These are phyloP conservation scores for Morpho deidamia DNA, from an alignment of 2,888 invertebrate species.

Conservation along the genomic window DNA sequence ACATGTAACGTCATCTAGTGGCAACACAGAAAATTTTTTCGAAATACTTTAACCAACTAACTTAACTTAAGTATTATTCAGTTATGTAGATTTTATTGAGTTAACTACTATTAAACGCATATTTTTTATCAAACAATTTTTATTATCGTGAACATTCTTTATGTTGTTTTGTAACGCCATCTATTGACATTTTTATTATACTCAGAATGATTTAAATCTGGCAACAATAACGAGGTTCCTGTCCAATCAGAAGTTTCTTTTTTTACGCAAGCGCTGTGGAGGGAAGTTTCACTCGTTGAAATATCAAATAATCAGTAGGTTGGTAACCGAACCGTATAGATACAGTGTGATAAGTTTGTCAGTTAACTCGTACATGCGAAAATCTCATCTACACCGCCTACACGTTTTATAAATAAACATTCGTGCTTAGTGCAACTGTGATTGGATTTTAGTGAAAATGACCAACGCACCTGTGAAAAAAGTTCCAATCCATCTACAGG, in stretches of 20 bases:
- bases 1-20: conserved; percentile 32
- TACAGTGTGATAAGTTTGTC: conserved; percentile 29
- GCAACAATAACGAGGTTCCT: conserved; percentile 4
- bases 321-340: conserved; percentile 49
- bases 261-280: conserved; percentile 66
- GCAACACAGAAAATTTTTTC: background rate
- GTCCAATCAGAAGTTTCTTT: conserved; percentile 21
- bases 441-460: conserved; percentile 70
- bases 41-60: background rate
- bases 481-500: conserved; percentile 96
- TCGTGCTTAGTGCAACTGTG: conserved; percentile 57
- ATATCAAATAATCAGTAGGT: conserved; percentile 46
- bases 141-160: background rate
- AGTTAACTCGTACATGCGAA: conserved; percentile 31
- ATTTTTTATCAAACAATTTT: too few relatives aligned
- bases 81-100: background rate
- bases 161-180: conserved; percentile 1
- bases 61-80: background rate
- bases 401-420: conserved; percentile 60
- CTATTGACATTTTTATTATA: background rate
- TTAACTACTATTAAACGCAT: too few relatives aligned
- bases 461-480: conserved; percentile 91
- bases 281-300: conserved; percentile 54
- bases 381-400: conserved; percentile 51
- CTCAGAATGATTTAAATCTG: background rate